These are phyloP conservation scores for Microplitis mediator DNA, from an alignment of 1,140 invertebrate genomes.

Conservation along the genomic window DNA sequence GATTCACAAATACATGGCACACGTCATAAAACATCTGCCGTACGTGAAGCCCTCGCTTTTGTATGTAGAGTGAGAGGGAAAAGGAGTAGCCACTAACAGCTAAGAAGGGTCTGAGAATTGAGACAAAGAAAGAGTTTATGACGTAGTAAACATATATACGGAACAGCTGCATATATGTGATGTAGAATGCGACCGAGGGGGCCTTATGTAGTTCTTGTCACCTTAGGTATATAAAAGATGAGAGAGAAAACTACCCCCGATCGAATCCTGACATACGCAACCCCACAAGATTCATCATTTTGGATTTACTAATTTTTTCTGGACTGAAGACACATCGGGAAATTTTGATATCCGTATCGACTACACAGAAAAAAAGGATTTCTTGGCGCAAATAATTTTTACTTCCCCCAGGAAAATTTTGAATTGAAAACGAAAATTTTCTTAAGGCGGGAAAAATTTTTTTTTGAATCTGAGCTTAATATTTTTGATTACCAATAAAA, in stretches of 20 bases:
- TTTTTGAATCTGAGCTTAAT: no score
- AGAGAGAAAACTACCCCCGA: constrained; percentile 32
- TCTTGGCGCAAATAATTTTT: no score
- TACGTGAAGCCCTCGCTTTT: constrained; percentile 47
- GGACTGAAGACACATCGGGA: not conserved
- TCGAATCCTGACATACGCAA: not conserved
- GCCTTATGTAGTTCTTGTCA: constrained; percentile 30
- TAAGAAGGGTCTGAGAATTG: constrained; percentile 52
- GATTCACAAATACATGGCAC: constrained; percentile 34
- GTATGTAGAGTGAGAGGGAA: constrained; percentile 32
- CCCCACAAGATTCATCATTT: constrained; percentile 42
- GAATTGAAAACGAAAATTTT: no score
- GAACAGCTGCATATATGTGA: constrained; percentile 58
- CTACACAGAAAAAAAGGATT: no score
- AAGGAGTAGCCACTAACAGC: constrained; percentile 31
- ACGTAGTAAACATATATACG: constrained; percentile 40
- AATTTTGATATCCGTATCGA: no score
- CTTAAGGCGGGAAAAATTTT: no score
- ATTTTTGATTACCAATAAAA: no score
- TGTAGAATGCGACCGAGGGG: constrained; percentile 36
- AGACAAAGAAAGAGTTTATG: constrained; percentile 62
- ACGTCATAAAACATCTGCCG: constrained; percentile 61
- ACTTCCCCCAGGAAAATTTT: no score
- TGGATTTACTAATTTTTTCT: constrained; percentile 31
- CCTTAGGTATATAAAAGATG: constrained; percentile 33